Evolutionary conservation across 1,140 invertebrate genomes (phyloP).

Genomic region (Manduca sexta): DNA sequence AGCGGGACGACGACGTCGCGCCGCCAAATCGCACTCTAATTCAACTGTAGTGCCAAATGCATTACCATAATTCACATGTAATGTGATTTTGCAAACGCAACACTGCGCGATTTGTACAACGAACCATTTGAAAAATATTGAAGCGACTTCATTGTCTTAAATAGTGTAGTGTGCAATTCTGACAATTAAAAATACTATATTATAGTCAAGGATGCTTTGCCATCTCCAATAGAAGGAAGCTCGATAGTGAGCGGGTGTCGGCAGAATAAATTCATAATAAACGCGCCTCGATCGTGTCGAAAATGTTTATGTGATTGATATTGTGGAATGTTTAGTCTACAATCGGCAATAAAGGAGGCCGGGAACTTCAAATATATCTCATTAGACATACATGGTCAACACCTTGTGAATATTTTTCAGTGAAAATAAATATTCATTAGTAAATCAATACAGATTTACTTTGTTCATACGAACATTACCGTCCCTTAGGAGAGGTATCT

Average conservation of each 20-base stretch:
- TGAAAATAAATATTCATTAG: too few relatives aligned
- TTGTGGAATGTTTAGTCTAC: conserved; percentile 5
- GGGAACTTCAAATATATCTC: neutral
- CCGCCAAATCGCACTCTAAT: conserved; percentile 16
- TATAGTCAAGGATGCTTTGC: too few relatives aligned
- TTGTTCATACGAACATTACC: too few relatives aligned
- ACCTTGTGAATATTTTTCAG: too few relatives aligned
- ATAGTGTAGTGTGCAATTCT: neutral
- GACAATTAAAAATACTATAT: neutral
- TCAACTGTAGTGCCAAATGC: conserved; percentile 38
- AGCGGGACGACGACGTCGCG: conserved; percentile 10
- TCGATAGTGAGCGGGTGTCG: too few relatives aligned
- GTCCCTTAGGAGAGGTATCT: too few relatives aligned
- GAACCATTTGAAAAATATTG: conserved; percentile 8
- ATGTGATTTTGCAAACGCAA: conserved; percentile 29
- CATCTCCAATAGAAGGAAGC: too few relatives aligned
- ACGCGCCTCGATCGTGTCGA: too few relatives aligned
- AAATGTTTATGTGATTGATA: conserved; percentile 4
- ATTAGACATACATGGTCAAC: neutral
- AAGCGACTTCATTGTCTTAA: neutral
- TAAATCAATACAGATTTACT: too few relatives aligned
- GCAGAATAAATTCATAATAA: too few relatives aligned
- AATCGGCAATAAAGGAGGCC: conserved; percentile 4
- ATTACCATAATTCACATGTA: conserved; percentile 31
- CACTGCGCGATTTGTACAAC: conserved; percentile 8